These are phyloP conservation scores for Discoglossus pictus DNA, from an alignment of 2,797 vertebrate species.

Conservation along the genomic window DNA sequence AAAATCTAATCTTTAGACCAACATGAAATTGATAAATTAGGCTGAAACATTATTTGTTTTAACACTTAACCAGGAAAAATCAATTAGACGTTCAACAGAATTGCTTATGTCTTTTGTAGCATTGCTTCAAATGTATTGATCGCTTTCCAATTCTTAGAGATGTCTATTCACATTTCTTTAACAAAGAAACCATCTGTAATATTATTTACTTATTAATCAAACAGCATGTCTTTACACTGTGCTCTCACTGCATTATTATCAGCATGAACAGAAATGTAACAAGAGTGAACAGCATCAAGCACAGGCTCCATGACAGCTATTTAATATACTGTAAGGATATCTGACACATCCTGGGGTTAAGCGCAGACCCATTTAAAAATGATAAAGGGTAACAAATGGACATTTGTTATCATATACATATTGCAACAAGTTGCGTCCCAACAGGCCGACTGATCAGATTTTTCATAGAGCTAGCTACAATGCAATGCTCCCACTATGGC, in stretches of 20 bases:
- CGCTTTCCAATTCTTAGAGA: conserved; percentile 27
- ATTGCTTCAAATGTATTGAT: conserved; percentile 46
- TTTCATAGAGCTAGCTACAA: too few species aligned
- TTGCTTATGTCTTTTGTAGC: conserved; percentile 44
- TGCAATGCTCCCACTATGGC: too few species aligned
- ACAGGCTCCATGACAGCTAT: background rate
- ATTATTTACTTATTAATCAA: conserved; percentile 26
- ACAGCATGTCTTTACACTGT: background rate
- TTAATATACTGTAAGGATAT: too few species aligned
- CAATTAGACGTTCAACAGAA: conserved; percentile 42
- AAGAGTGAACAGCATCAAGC: background rate
- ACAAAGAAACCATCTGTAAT: conserved; percentile 33
- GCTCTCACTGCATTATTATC: background rate
- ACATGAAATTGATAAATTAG: conserved; percentile 36
- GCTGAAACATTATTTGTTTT: conserved; percentile 29
- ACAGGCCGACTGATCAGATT: too few species aligned
- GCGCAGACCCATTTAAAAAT: too few species aligned
- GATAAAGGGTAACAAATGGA: too few species aligned
- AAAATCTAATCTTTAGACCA: conserved; percentile 33
- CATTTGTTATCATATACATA: too few species aligned
- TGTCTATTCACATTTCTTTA: conserved; percentile 41
- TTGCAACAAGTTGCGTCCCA: too few species aligned
- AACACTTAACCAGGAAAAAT: conserved; percentile 43
- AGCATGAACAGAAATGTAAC: background rate
- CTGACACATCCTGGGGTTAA: too few species aligned